Conservation (phyloP, 1,140 invertebrate genomes). For the Zelostemma sp. region DNA sequence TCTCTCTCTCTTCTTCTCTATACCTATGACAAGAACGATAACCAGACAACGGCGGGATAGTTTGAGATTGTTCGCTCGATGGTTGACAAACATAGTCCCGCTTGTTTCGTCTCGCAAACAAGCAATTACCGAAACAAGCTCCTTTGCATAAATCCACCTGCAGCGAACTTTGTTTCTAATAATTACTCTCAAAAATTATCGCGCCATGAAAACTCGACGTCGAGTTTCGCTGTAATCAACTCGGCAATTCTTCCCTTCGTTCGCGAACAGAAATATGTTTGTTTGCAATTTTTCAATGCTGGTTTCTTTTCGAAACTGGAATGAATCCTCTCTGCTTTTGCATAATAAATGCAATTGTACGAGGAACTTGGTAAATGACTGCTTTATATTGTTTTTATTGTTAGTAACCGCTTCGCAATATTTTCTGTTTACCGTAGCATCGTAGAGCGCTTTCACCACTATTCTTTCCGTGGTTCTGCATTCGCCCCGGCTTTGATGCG, state of each 20-base stretch:
- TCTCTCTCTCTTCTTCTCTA: background rate
- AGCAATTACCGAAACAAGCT: slow-evolving; percentile 3
- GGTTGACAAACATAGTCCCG: slow-evolving; percentile 6
- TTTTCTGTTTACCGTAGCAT: background rate
- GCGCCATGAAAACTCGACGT: background rate
- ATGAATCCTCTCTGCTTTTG: background rate
- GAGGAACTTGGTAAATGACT: background rate
- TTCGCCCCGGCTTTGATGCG: background rate
- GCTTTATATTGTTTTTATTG: background rate
- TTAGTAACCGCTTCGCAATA: background rate
- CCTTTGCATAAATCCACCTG: slow-evolving; percentile 9
- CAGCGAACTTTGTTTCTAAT: background rate
- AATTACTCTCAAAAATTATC: background rate
- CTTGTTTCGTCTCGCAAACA: slow-evolving; percentile 8
- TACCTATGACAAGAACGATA: slow-evolving; percentile 7
- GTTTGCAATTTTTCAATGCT: background rate
- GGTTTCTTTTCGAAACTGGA: background rate
- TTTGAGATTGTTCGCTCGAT: slow-evolving; percentile 10
- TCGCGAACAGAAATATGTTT: background rate
- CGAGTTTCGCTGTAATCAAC: too few species aligned
- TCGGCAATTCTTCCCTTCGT: background rate
- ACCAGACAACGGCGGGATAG: slow-evolving; percentile 7
- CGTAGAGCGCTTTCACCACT: background rate
- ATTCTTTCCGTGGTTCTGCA: background rate
- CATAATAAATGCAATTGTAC: background rate